Conservation (phyloP, 1,140 invertebrate species). For the Campoletis sonorensis region DNA sequence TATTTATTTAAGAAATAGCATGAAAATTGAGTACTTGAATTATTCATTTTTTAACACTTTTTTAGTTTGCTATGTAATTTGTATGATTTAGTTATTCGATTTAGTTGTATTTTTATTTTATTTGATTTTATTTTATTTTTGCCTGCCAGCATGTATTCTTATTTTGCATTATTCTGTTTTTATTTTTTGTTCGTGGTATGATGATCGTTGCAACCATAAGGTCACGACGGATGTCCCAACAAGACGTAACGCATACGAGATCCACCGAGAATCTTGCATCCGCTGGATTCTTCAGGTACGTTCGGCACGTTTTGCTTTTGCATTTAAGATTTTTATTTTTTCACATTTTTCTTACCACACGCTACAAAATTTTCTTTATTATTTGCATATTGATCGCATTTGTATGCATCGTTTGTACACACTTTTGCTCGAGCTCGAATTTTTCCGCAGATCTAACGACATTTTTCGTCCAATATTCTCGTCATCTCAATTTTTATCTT, state of each 20-base stretch:
- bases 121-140: constrained; percentile 40
- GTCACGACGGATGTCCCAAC: constrained; percentile 86
- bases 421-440: background rate
- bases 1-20: background rate
- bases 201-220: constrained; percentile 63
- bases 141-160: constrained; percentile 66
- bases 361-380: background rate
- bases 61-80: background rate
- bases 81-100: background rate
- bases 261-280: constrained; percentile 72
- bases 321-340: constrained; percentile 29
- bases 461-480: background rate
- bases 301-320: constrained; percentile 45
- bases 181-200: constrained; percentile 58
- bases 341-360: constrained; percentile 2
- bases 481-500: background rate
- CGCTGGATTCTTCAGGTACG: constrained; percentile 70
- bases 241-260: constrained; percentile 79
- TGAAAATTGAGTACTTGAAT: background rate
- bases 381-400: background rate
- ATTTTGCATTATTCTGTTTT: constrained; percentile 56
- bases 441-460: background rate
- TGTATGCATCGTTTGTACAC: background rate
- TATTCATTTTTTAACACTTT: background rate
- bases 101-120: background rate